Conservation (phyloP, 2,888 invertebrate genomes). For the Brachyopa scutellaris region DNA sequence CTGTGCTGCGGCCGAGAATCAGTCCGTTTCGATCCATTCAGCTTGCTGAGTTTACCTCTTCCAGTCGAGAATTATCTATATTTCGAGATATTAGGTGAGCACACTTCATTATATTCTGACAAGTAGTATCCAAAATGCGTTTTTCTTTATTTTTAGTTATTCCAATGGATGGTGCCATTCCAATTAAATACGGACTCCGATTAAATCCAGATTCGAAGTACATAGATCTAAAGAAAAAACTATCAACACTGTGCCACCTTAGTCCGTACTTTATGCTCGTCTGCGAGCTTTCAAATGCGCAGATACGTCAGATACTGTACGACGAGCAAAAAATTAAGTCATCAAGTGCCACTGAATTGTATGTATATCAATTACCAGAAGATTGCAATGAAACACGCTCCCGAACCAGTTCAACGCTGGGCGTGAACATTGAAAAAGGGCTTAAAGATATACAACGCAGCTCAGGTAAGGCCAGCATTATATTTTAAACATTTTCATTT, state of each 20-base stretch:
- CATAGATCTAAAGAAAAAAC: constrained; percentile 87
- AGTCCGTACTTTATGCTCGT: constrained; percentile 86
- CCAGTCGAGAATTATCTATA: constrained; percentile 94
- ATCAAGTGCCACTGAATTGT: constrained; percentile 84
- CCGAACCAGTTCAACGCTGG: constrained; percentile 79
- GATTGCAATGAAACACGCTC: constrained; percentile 77
- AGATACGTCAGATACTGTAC: constrained; percentile 84
- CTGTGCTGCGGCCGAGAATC: constrained; percentile 91
- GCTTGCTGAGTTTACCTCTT: constrained; percentile 93
- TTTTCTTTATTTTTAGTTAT: constrained; percentile 84
- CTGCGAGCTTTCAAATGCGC: constrained; percentile 88
- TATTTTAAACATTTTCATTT: neutral
- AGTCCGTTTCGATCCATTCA: constrained; percentile 95
- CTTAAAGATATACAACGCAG: constrained; percentile 81
- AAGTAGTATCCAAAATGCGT: neutral
- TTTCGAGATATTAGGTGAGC: constrained; percentile 87
- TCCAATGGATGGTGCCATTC: constrained; percentile 90
- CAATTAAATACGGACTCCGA: constrained; percentile 92
- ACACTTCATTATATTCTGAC: neutral
- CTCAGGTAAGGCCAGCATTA: constrained; percentile 78
- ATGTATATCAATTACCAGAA: constrained; percentile 87
- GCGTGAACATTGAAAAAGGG: constrained; percentile 81
- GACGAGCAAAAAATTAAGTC: constrained; percentile 84
- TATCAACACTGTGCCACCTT: constrained; percentile 86
- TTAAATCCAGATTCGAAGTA: constrained; percentile 92